Base-by-base conservation (phyloP, 2,888 invertebrate genomes). In the Siphonodentalium dalli region DNA sequence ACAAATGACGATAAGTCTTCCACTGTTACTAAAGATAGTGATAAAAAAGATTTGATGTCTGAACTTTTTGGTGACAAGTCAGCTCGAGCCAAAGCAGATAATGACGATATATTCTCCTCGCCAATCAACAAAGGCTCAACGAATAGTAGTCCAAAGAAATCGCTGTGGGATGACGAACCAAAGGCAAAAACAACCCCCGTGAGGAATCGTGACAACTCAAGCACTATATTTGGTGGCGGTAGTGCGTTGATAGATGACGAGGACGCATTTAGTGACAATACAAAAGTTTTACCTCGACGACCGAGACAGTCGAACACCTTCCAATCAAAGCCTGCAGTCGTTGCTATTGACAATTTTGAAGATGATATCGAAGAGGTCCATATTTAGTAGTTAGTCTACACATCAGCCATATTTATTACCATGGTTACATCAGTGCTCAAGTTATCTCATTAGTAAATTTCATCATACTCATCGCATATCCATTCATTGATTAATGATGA, bases 351-450 rank as follows among this genome's bases (percentile, higher is more conserved):
- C 50, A 59, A 67, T 45, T 60, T 71, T 49, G 77, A 76, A 37
- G 76, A 77, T 64, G 78, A 78, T 49, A 68, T 79, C 43, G 79
- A 79, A 60, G 78, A 79, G 63, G 72, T 79, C 23, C 68, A 78
- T 42, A 63, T 68, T 37, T 68, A n/a, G n/a, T n/a, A n/a, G n/a
- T n/a, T n/a, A n/a, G n/a, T n/a, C n/a, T n/a, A n/a, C n/a, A n/a
- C n/a, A n/a, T n/a, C n/a, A n/a, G n/a, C n/a, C n/a, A n/a, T n/a
- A n/a, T n/a, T n/a, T n/a, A n/a, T n/a, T n/a, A n/a, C n/a, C n/a
- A n/a, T n/a, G n/a, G n/a, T n/a, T n/a, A n/a, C n/a, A n/a, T n/a
- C n/a, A n/a, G n/a, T n/a, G n/a, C n/a, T n/a, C n/a, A n/a, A n/a
- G n/a, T n/a, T n/a, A n/a, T n/a, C n/a, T n/a, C n/a, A n/a, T n/a